phyloP scores from a whole-genome alignment of 2,113 vertebrate genomes.

The Miniopterus natalensis region DNA sequence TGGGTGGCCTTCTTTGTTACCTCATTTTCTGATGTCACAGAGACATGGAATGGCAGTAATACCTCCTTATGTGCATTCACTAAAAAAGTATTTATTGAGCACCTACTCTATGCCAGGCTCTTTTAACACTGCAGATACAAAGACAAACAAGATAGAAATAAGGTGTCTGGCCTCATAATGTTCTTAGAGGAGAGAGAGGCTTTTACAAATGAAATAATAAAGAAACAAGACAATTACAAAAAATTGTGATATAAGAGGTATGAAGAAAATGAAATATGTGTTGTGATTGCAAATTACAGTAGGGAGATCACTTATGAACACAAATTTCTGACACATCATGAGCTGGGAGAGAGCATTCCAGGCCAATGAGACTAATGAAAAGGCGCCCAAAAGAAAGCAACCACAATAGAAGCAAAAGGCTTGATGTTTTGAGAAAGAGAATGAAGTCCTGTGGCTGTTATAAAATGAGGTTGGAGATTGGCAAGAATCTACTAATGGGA shows the following conservation, averaged over 20 bases:
- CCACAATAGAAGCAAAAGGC: not conserved
- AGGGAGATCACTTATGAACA: not conserved
- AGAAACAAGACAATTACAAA: not conserved
- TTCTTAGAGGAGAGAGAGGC: not conserved
- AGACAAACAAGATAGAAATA: not conserved
- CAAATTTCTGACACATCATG: not conserved
- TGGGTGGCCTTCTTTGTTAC: not conserved
- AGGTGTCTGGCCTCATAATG: not conserved
- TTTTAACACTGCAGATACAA: not conserved
- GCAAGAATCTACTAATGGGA: not conserved
- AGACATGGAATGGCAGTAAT: not conserved
- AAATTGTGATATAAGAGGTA: not conserved
- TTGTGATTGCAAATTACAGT: not conserved
- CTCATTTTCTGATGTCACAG: not conserved
- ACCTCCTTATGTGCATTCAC: not conserved
- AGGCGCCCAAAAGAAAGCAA: not conserved
- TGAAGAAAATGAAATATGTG: not conserved
- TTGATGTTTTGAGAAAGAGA: not conserved
- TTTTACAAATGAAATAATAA: not conserved
- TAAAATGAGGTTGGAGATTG: not conserved
- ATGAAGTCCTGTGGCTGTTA: not conserved
- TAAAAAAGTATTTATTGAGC: not conserved
- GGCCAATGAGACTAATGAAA: not conserved
- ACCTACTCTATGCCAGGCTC: not conserved
- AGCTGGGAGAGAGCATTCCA: not conserved